These are phyloP conservation scores for Stenchaetothrips biformis DNA, from an alignment of 2,888 invertebrate genomes.

Conservation along the genomic window DNA sequence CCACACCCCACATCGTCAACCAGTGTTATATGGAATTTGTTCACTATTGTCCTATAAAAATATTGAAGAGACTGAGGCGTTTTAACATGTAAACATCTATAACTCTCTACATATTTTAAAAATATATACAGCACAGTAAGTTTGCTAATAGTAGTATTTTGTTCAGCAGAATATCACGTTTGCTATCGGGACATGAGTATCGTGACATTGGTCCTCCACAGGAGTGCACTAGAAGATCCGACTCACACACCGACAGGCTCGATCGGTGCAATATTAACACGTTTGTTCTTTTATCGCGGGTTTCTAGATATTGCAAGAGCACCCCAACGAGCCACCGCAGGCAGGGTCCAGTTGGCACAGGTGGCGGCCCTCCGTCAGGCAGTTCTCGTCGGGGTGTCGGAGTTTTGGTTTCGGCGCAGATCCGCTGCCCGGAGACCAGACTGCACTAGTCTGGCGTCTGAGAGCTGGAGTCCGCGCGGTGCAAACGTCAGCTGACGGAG, in stretches of 20 bases:
- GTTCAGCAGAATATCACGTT: neutral
- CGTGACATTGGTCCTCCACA: conserved; percentile 6
- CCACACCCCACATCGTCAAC: no score
- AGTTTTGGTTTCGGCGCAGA: neutral
- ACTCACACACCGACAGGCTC: neutral
- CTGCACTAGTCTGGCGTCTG: conserved; percentile 1
- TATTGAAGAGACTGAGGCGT: neutral
- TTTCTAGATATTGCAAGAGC: neutral
- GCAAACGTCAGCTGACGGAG: conserved; percentile 7
- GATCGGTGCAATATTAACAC: neutral
- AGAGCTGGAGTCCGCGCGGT: conserved; percentile 14
- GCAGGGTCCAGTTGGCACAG: neutral
- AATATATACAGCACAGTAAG: neutral
- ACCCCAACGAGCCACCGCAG: neutral
- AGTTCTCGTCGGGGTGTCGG: neutral
- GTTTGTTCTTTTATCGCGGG: neutral
- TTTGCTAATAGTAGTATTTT: neutral
- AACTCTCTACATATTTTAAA: neutral
- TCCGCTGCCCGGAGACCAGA: neutral
- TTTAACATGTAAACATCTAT: neutral
- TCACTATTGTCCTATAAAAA: neutral
- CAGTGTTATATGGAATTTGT: no score
- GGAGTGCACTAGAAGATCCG: neutral
- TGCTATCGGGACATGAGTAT: neutral
- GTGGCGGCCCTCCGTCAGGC: neutral